phyloP scores from a whole-genome alignment of 2,888 invertebrate genomes.

The Cosmia pyralina region DNA sequence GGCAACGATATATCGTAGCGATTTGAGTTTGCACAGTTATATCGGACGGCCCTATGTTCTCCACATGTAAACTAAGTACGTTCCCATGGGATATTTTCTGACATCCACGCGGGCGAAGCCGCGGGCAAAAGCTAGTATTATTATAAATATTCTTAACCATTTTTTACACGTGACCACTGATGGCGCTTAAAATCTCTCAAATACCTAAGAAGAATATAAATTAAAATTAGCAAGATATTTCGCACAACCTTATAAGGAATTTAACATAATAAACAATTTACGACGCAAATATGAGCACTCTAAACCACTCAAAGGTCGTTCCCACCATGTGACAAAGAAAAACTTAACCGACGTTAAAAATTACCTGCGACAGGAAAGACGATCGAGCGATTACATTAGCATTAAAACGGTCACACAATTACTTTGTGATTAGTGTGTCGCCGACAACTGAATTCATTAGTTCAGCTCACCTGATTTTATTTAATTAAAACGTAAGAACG shows the following conservation, averaged over 20 bases:
- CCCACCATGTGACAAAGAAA: constrained; percentile 67
- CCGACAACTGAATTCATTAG: constrained; percentile 89
- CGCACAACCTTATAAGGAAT: constrained; percentile 44
- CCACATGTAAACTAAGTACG: too few relatives aligned
- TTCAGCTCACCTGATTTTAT: constrained; percentile 90
- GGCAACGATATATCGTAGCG: too few relatives aligned
- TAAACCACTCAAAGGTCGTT: constrained; percentile 58
- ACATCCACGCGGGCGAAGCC: too few relatives aligned
- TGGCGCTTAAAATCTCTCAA: constrained; percentile 1
- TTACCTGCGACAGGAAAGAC: constrained; percentile 70
- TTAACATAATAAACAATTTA: constrained; percentile 55
- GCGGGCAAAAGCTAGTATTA: too few relatives aligned
- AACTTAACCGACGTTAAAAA: constrained; percentile 61
- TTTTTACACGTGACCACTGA: too few relatives aligned
- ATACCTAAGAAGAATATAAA: constrained; percentile 26
- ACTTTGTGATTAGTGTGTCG: constrained; percentile 88
- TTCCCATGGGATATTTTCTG: too few relatives aligned
- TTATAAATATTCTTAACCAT: too few relatives aligned
- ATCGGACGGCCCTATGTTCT: too few relatives aligned
- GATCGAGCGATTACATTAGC: constrained; percentile 76
- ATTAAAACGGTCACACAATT: constrained; percentile 90
- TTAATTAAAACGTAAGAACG: constrained; percentile 82
- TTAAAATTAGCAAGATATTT: constrained; percentile 22
- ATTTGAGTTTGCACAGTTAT: too few relatives aligned
- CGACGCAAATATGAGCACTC: constrained; percentile 36